Evolutionary conservation across 92 coral and sea anemone genomes (phyloP), one percentile per base, ranked within the genome.

Genomic region (Epizoanthus ramosus): DNA sequence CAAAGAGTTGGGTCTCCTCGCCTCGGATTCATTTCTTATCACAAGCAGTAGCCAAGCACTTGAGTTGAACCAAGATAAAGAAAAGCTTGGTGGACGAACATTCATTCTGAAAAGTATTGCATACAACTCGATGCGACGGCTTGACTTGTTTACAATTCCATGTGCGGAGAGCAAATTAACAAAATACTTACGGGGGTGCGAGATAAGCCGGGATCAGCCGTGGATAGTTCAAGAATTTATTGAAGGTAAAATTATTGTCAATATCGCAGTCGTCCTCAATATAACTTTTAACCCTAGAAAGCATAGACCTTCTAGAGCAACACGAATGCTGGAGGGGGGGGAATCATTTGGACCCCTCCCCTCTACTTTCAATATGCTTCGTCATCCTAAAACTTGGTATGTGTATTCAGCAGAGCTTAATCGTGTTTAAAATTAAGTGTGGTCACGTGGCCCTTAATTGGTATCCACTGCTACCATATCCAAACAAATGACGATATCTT

Each of bases 201-300:
- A 65, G 7, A 10, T 65, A 9, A 65, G 70, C 16, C 9, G 33
- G 16, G 70, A 65, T 22, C 70, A 12, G 17, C 41, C 39, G 1
- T 65, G 70, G 70, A 28, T 65, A 65, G 70, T 18, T 39, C 70
- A 65, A n/a, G 70, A 65, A 39, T 65, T 25, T 65, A 65, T 65
- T 65, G 70, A 65, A 65, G 70, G 43, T 59, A 21, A 63, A 14
- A n/a, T 5, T 63, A 13, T 63, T 8, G 5, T 41, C 8, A 8
- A 41, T 41, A 41, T 3, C 47, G 0, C 8, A 28, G 0, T 28
- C 1, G 1, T 28, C 31, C 31, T 28, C 31, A 28, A 28, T 28
- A 28, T 28, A 0, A 28, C 0, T 28, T 28, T 28, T 28, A 28
- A 28, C 31, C 31, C 0, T 28, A 28, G 31, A 0, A 28, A 28